Conservation (phyloP, 2,113 vertebrate species). For the Notothenia coriiceps region DNA sequence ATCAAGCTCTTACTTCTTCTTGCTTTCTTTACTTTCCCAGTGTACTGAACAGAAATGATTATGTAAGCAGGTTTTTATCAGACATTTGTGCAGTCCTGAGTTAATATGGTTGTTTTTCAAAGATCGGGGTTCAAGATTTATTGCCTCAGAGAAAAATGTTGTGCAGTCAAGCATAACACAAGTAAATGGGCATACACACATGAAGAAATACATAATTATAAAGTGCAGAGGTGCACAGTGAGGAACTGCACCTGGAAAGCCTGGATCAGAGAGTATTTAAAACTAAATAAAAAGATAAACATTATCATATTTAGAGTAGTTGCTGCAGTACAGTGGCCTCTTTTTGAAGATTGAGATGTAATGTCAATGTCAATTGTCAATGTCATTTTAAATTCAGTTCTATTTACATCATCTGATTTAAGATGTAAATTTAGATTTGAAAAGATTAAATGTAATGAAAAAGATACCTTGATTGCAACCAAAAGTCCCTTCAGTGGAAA, state of each 20-base stretch:
- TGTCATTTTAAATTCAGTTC: not conserved
- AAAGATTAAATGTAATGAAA: not conserved
- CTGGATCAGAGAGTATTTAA: not conserved
- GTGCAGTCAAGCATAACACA: slow-evolving; percentile 50
- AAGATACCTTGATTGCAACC: not conserved
- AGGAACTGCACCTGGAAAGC: not conserved
- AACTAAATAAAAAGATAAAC: slow-evolving; percentile 15
- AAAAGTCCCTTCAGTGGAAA: not conserved
- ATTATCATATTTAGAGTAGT: not conserved
- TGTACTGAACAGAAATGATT: slow-evolving; percentile 21
- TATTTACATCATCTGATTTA: not conserved
- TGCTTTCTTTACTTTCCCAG: not conserved
- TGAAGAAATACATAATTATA: not conserved
- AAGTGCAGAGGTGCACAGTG: slow-evolving; percentile 18
- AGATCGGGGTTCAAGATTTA: slow-evolving; percentile 51
- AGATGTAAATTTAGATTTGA: not conserved
- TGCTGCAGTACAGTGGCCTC: not conserved
- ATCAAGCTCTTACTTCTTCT: not conserved
- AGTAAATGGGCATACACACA: slow-evolving; percentile 32
- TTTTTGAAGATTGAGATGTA: too few relatives aligned
- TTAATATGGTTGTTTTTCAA: slow-evolving; percentile 38
- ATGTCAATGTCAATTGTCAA: not conserved
- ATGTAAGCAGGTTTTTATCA: slow-evolving; percentile 9
- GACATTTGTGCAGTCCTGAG: slow-evolving; percentile 22
- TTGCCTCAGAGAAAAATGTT: slow-evolving; percentile 49